phyloP scores from a whole-genome alignment of 1,140 invertebrate genomes.

The Hestina assimilis region DNA sequence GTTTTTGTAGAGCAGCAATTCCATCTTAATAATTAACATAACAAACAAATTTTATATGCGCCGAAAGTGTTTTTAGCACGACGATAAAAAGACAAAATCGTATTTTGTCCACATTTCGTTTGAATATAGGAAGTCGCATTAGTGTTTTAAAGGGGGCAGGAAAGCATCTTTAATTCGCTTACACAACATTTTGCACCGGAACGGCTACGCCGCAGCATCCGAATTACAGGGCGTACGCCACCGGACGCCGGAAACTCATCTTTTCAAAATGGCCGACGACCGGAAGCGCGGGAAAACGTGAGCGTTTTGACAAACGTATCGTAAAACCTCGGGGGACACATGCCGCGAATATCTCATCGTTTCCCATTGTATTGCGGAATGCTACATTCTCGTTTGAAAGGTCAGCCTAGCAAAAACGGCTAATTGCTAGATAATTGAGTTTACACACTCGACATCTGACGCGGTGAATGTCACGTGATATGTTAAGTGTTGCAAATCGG shows the following conservation, averaged over 20 bases:
- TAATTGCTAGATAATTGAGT: slow-evolving; percentile 20
- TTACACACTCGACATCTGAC: slow-evolving; percentile 8
- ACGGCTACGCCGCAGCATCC: slow-evolving; percentile 54
- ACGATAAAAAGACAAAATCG: no score
- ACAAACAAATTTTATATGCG: no score
- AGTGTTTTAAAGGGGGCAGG: slow-evolving; percentile 34
- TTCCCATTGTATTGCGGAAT: slow-evolving; percentile 33
- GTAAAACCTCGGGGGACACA: slow-evolving; percentile 51
- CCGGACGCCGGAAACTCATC: slow-evolving; percentile 60
- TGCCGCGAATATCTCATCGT: slow-evolving; percentile 45
- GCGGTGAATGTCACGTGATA: slow-evolving; percentile 12
- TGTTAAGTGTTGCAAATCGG: neutral
- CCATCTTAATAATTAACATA: no score
- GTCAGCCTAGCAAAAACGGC: slow-evolving; percentile 9
- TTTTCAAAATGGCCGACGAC: slow-evolving; percentile 70
- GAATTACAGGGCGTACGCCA: slow-evolving; percentile 57
- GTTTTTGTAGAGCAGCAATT: no score
- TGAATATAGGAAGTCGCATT: slow-evolving; percentile 19
- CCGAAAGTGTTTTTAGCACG: no score
- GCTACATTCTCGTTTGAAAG: slow-evolving; percentile 14
- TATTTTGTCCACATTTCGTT: slow-evolving; percentile 4
- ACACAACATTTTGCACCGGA: slow-evolving; percentile 69
- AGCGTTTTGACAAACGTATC: slow-evolving; percentile 66
- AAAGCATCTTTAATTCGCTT: slow-evolving; percentile 68
- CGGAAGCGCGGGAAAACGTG: slow-evolving; percentile 69